These are phyloP conservation scores for Pyrgus malvae DNA, from an alignment of 2,888 invertebrate species.

Conservation along the genomic window DNA sequence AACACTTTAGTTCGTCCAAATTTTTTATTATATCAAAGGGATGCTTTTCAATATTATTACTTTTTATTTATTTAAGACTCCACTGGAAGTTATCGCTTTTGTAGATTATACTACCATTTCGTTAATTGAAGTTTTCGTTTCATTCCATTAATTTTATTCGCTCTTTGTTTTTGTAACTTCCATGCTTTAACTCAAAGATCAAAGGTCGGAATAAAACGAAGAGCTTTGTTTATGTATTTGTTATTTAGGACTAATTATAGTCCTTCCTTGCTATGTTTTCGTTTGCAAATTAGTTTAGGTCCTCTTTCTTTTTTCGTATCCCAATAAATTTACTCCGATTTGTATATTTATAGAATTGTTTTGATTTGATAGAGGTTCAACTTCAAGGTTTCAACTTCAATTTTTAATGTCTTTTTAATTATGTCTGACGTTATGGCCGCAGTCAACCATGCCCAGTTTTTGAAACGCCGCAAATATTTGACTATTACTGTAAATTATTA, in stretches of 20 bases:
- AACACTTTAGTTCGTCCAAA: slow-evolving; percentile 36
- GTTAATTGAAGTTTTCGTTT: slow-evolving; percentile 26
- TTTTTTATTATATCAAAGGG: slow-evolving; percentile 52
- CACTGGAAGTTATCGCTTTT: slow-evolving; percentile 20
- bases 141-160: slow-evolving; percentile 26
- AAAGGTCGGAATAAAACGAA: slow-evolving; percentile 23
- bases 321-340: background rate
- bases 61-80: slow-evolving; percentile 44
- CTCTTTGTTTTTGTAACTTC: slow-evolving; percentile 25
- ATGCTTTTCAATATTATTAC: slow-evolving; percentile 45
- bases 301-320: slow-evolving; percentile 9
- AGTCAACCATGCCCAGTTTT: no score
- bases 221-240: slow-evolving; percentile 16
- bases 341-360: background rate
- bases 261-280: slow-evolving; percentile 14
- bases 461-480: no score
- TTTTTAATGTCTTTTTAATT: no score
- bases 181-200: slow-evolving; percentile 20
- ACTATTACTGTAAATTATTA: no score
- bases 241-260: slow-evolving; percentile 22
- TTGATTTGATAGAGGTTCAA: no score
- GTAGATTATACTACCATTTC: slow-evolving; percentile 24
- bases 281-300: slow-evolving; percentile 18
- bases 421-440: no score
- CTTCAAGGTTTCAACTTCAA: no score